Percentiles rank a stretch among this genome's conserved stretches.
These are phyloP conservation scores for Hypotaenidia philippensis DNA, from an alignment of 2,797 vertebrate genomes.

Conservation along the genomic window DNA sequence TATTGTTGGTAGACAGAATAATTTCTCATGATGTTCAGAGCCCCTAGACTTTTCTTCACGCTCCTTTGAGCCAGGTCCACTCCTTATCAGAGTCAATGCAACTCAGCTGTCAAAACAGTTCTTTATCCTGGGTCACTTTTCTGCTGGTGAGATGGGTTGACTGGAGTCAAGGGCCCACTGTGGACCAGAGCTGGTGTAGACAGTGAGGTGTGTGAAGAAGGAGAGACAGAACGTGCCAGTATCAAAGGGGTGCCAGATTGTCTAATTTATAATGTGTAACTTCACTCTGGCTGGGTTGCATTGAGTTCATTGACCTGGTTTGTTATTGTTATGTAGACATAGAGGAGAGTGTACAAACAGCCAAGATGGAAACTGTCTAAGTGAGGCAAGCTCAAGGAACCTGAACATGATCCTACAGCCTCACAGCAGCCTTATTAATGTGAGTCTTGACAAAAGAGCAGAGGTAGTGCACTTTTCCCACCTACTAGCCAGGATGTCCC, in stretches of 20 bases:
- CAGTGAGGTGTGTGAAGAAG: neutral
- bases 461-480: neutral
- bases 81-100: neutral
- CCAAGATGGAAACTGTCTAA: neutral
- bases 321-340: neutral
- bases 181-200: neutral
- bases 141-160: neutral
- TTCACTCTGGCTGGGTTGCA: neutral
- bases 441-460: neutral
- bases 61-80: neutral
- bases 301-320: neutral
- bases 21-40: neutral
- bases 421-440: neutral
- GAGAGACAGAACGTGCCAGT: neutral
- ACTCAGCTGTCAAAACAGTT: neutral
- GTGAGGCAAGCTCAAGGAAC: neutral
- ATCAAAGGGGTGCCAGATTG: neutral
- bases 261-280: neutral
- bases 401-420: neutral
- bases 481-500: neutral
- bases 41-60: neutral
- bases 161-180: neutral
- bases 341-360: neutral
- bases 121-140: neutral
- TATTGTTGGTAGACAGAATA: neutral